Evolutionary conservation across 2,888 invertebrate genomes (phyloP), one percentile per base, ranked within the genome.

Genomic region (Norana najaformis): DNA sequence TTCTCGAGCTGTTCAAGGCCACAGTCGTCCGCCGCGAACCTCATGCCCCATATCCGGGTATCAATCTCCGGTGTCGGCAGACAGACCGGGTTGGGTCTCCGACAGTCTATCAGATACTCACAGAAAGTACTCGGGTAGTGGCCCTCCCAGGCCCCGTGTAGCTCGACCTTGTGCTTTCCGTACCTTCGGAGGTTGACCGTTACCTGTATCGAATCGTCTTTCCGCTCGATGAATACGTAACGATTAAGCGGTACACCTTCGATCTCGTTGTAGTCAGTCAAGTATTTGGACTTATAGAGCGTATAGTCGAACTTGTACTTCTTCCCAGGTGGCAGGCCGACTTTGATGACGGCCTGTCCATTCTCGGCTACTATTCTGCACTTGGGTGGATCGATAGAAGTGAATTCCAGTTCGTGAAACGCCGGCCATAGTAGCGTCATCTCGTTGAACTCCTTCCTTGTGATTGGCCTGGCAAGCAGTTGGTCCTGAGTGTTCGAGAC

Each of bases 401-500:
- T 89, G 16, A 91, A 41, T 13, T 89, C 91, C 14, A 91, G 85
- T n/a, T 89, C 90, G 47, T 91, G 90, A 69, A 89, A 91, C n/a
- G 39, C 39, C 34, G 47, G 38, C 4, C 11, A 36, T 30, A 91
- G 83, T 37, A 47, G 83, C 18, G 91, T 90, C 90, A 91, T 91
- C 88, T 89, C 47, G 20, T 36, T 20, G 83, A 91, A 91, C 92
- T 92, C 90, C 91, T 91, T 92, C 38, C 92, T 89, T 37, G 91
- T 91, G 11, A 93, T 90, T 0, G 93, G 92, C 23, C 92, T 89
- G 23, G 92, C 91, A 1, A 93, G 91, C 16, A 93, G 92, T 90
- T 93, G 93, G 91, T 92, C 36, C 92, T 16, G 89, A 82, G 83
- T 90, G 89, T 91, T 93, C 37, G 91, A 92, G 8, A 93, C 93